A percentile compares a stretch with the other conserved stretches of the same genome.
Evolutionary conservation across 2,113 vertebrate species (phyloP).

Genomic region (Onychostoma macrolepis): DNA sequence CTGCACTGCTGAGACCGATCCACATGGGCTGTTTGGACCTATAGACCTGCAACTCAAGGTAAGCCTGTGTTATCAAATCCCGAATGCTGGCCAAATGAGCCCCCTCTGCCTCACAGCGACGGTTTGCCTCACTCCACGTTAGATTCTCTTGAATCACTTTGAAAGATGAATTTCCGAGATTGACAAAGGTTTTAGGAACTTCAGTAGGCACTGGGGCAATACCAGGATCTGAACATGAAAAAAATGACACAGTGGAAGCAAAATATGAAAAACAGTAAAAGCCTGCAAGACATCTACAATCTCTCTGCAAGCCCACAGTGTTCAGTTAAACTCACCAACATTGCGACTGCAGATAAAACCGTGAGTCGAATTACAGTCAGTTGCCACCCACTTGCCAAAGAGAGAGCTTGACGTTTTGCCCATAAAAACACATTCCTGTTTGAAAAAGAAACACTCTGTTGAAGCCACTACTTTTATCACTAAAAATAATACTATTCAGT

Average conservation of each 20-base stretch:
- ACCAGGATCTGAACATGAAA: slow-evolving; percentile 71
- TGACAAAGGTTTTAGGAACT: slow-evolving; percentile 64
- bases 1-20: slow-evolving; percentile 89
- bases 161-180: slow-evolving; percentile 80
- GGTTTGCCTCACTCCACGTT: slow-evolving; percentile 81
- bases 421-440: slow-evolving; percentile 84
- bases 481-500: not conserved
- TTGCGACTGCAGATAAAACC: slow-evolving; percentile 83
- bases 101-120: slow-evolving; percentile 68
- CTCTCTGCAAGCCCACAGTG: too few relatives aligned
- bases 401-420: slow-evolving; percentile 52
- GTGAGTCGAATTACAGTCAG: slow-evolving; percentile 76
- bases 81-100: slow-evolving; percentile 81
- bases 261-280: not conserved
- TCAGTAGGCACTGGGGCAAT: slow-evolving; percentile 59
- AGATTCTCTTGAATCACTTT: slow-evolving; percentile 76
- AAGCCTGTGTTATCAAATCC: slow-evolving; percentile 77
- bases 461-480: not conserved
- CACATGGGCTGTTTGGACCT: slow-evolving; percentile 80
- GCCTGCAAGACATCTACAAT: not conserved
- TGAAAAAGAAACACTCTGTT: not conserved
- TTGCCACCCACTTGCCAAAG: slow-evolving; percentile 82
- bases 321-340: slow-evolving; percentile 73
- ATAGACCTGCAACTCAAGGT: slow-evolving; percentile 77
- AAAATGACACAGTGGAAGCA: not conserved